Base-by-base conservation (phyloP, 1,140 invertebrate species). In the Euura lappo region DNA sequence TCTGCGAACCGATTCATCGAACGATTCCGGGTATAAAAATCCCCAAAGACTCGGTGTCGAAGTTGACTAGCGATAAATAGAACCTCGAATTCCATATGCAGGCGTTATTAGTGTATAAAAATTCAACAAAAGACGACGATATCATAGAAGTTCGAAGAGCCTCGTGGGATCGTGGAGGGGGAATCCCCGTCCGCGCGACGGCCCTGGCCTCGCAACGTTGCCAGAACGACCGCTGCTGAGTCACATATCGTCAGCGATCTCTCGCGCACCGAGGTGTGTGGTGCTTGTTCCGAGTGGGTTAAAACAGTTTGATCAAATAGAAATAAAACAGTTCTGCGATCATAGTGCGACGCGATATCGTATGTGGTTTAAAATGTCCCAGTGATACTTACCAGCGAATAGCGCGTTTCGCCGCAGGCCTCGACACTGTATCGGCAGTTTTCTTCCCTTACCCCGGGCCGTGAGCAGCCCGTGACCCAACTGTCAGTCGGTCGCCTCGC, bases 171-270 rank as follows among this genome's bases (percentile, higher is more conserved):
- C 70, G 45, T 69, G 46, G 65, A 71, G 74, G 76, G 80, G 72
- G 74, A 77, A 67, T 13, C 44, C 60, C 28, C 6, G 45, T 28
- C 78, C 75, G 28, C 28, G 73, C 2, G 13, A 46, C 82, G 78
- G 68, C 81, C 80, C 80, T 84, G 81, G 71, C 11, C 68, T 45
- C 68, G 65, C 71, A 75, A 79, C 75, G 78, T 82, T 79, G 78
- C 72, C 77, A 69, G 68, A 79, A 72, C 73, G 81, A 81, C 51
- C 8, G 3, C 51, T 82, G 81, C 81, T 83, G 80, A 83, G 81
- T 83, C 82, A 83, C 80, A 83, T 81, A 79, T 80, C 78, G 79
- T 68, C 65, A 76, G 69, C 79, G 73, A 82, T 82, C 78, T 80
- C 74, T 44, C 72, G 11, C 47, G 51, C 10, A n/a, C 6, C 10